Evolutionary conservation across 1,140 invertebrate genomes (phyloP).

Genomic region (Tribolium madens): DNA sequence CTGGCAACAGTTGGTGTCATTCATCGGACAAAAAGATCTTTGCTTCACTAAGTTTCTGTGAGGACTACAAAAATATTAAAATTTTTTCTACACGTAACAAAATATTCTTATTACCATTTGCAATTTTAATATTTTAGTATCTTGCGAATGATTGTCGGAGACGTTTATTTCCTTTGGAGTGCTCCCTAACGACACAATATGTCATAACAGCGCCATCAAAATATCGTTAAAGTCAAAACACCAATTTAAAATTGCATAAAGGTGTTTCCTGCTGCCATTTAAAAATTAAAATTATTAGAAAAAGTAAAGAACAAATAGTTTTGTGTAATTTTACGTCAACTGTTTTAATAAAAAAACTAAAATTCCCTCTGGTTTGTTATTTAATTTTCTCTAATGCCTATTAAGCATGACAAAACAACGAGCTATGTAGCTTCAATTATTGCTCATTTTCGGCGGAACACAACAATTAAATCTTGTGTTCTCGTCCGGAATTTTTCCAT

Average conservation of each 20-base stretch:
- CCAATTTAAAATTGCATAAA: constrained; percentile 18
- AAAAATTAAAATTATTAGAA: background rate
- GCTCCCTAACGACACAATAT: constrained; percentile 20
- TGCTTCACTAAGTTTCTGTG: background rate
- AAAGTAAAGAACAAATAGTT: too few relatives aligned
- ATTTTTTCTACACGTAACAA: background rate
- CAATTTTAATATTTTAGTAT: constrained; percentile 1
- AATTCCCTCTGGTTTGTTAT: background rate
- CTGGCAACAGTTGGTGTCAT: constrained; percentile 15
- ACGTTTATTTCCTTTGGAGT: constrained; percentile 8
- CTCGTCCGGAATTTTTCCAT: background rate
- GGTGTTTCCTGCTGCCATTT: background rate
- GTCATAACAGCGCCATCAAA: constrained; percentile 27
- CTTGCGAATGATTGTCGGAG: background rate
- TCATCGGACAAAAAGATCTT: background rate
- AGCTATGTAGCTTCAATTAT: constrained; percentile 3
- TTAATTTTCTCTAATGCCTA: constrained; percentile 4
- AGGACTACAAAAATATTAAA: background rate
- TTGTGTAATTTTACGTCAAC: too few relatives aligned
- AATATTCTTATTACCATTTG: background rate
- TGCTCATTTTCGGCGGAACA: background rate
- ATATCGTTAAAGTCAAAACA: constrained; percentile 5
- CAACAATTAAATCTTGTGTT: constrained; percentile 26
- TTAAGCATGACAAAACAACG: constrained; percentile 13
- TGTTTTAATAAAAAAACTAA: too few relatives aligned